A percentile compares a stretch with the other conserved stretches of the same genome.
These are phyloP conservation scores for Philantomba maxwellii DNA, from an alignment of 2,113 vertebrate species.

Conservation along the genomic window DNA sequence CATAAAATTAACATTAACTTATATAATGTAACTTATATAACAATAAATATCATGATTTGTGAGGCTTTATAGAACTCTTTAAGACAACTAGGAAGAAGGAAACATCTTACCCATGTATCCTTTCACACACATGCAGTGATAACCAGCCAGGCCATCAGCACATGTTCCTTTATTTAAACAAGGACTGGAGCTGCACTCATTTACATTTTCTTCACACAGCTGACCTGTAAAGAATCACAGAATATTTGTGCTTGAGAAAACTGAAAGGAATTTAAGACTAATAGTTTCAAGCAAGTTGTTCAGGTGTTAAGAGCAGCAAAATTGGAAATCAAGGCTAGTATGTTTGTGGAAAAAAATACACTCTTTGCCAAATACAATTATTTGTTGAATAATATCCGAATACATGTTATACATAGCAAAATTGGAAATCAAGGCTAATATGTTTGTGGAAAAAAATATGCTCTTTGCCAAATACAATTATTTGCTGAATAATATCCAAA, in stretches of 20 bases:
- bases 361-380: background rate
- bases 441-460: background rate
- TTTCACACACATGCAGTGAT: slow-evolving; percentile 84
- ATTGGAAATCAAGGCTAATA: background rate
- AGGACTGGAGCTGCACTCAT: slow-evolving; percentile 91
- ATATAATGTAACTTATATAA: background rate
- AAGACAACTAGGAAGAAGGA: background rate
- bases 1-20: background rate
- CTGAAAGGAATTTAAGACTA: background rate
- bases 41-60: background rate
- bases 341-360: background rate
- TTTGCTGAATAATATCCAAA: background rate
- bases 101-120: slow-evolving; percentile 88
- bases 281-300: background rate
- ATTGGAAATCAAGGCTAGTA: background rate
- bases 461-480: background rate
- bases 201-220: slow-evolving; percentile 89
- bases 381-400: background rate
- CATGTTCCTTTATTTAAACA: slow-evolving; percentile 92
- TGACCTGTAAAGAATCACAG: slow-evolving; percentile 79
- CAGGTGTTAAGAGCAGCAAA: background rate
- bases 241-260: background rate
- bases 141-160: slow-evolving; percentile 87
- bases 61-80: background rate
- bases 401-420: background rate